phyloP scores from a whole-genome alignment of 2,888 invertebrate genomes.

The Balanococcus diminutus region DNA sequence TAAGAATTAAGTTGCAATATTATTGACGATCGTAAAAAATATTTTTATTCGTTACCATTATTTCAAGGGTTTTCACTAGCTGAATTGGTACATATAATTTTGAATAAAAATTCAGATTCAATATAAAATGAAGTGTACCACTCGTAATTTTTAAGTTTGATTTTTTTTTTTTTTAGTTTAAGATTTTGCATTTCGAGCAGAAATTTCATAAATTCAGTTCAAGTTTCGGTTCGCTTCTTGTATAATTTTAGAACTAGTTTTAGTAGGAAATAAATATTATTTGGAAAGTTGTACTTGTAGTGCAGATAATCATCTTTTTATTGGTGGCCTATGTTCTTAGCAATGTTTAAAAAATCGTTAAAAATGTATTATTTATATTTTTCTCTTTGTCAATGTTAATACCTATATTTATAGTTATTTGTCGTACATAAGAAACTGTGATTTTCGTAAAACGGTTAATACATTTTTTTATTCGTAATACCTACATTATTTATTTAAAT shows the following conservation, averaged over 20 bases:
- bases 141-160: neutral
- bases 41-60: slow-evolving; percentile 19
- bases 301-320: neutral
- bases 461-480: slow-evolving; percentile 23
- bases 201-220: neutral
- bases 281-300: neutral
- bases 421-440: slow-evolving; percentile 41
- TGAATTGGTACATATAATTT: neutral
- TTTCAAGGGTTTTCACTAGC: neutral
- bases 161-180: neutral
- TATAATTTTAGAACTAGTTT: neutral
- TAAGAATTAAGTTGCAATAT: slow-evolving; percentile 19
- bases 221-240: neutral
- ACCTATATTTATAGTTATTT: neutral
- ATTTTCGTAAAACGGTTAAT: slow-evolving; percentile 49
- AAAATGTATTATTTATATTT: slow-evolving; percentile 1
- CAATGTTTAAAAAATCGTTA: slow-evolving; percentile 30
- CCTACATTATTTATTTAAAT: neutral
- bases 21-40: neutral
- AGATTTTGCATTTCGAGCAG: neutral
- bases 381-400: slow-evolving; percentile 23
- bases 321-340: slow-evolving; percentile 28
- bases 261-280: neutral
- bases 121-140: neutral
- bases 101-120: neutral